Evolutionary conservation across 2,888 invertebrate genomes (phyloP).

Genomic region (Ennomos fuscantarius): DNA sequence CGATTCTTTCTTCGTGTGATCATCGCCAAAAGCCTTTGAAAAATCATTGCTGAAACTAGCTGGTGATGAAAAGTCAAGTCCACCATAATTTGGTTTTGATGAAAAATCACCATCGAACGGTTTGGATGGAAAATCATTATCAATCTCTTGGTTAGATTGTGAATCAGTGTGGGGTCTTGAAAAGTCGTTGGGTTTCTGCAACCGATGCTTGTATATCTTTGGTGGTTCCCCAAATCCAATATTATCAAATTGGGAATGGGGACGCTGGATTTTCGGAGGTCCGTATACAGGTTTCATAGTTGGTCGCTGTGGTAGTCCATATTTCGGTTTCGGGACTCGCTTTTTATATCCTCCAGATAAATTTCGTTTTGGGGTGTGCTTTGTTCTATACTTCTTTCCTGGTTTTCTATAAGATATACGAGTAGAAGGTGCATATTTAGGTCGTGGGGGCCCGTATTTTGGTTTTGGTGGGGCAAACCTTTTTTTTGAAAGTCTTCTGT

Average conservation of each 20-base stretch:
- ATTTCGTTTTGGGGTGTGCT: slow-evolving; percentile 49
- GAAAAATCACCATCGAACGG: slow-evolving; percentile 5
- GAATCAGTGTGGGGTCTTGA: slow-evolving; percentile 1
- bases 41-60: slow-evolving; percentile 14
- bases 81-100: slow-evolving; percentile 2
- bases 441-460: slow-evolving; percentile 54
- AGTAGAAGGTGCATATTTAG: slow-evolving; percentile 51
- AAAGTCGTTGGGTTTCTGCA: slow-evolving; percentile 16
- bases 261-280: slow-evolving; percentile 42
- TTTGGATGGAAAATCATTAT: slow-evolving; percentile 5
- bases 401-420: slow-evolving; percentile 53
- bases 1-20: slow-evolving; percentile 10
- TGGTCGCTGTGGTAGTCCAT: slow-evolving; percentile 47
- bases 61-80: slow-evolving; percentile 14
- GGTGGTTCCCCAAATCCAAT: slow-evolving; percentile 72
- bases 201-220: slow-evolving; percentile 4
- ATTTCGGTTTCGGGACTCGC: slow-evolving; percentile 48
- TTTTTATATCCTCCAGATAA: slow-evolving; percentile 49
- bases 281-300: slow-evolving; percentile 45
- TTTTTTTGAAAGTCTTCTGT: slow-evolving; percentile 52
- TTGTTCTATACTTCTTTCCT: slow-evolving; percentile 55
- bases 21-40: slow-evolving; percentile 24
- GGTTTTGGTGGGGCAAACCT: slow-evolving; percentile 52
- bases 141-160: slow-evolving; percentile 3
- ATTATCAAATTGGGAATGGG: slow-evolving; percentile 48